These are phyloP conservation scores for Anisognathus igniventris DNA, from an alignment of 2,797 vertebrate genomes.

Conservation along the genomic window DNA sequence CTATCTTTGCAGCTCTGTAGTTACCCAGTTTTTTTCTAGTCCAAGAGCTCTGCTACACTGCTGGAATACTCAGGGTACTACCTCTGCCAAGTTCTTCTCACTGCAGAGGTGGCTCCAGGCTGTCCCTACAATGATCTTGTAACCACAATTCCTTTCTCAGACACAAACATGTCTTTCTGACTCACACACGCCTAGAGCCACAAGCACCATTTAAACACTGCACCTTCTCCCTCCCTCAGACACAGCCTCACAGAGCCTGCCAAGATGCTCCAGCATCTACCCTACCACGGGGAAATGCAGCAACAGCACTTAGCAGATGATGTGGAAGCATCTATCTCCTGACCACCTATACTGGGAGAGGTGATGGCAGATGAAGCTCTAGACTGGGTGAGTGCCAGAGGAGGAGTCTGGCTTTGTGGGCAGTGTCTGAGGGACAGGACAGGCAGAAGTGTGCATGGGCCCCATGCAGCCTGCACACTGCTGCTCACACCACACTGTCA, in stretches of 20 bases:
- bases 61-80: background rate
- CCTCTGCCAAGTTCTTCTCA: background rate
- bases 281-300: background rate
- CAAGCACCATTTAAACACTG: background rate
- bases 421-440: background rate
- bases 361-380: background rate
- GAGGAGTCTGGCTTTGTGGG: background rate
- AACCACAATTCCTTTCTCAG: background rate
- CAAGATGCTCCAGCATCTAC: background rate
- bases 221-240: background rate
- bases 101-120: background rate
- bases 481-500: background rate
- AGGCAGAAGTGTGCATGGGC: background rate
- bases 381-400: background rate
- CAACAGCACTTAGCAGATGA: background rate
- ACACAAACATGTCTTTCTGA: background rate
- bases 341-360: background rate
- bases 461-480: background rate
- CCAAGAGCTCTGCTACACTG: background rate
- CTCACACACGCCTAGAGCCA: background rate
- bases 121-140: background rate
- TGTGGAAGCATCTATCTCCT: background rate
- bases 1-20: background rate
- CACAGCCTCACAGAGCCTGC: background rate
- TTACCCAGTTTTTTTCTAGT: background rate